Base-by-base conservation (phyloP, 2,888 invertebrate species). In the Congeria kusceri region DNA sequence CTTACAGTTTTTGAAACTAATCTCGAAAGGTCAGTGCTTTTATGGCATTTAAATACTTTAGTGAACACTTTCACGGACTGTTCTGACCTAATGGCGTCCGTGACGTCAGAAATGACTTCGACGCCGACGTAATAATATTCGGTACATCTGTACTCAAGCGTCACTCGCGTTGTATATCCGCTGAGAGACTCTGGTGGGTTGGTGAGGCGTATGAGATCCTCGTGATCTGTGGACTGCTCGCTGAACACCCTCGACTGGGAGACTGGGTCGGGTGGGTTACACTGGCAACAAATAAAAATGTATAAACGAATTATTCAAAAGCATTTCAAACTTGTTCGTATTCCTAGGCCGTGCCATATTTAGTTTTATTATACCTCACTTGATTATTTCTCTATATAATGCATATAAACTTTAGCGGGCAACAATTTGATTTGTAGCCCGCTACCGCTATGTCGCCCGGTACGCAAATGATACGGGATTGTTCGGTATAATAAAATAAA, bases 201-300 rank as follows among this genome's bases (percentile, higher is more conserved):
- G 28, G 79, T 3, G 15, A 89, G 84, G 56, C 87, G 82, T 27
- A 89, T 72, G 46, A 80, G 84, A 47, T 89, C 87, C 61, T 78
- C 74, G 20, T 80, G 62, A 15, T 53, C n/a, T 18, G 29, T 29
- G 3, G 61, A 53, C 1, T 68, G 61, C 53, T 75, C 70, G 64
- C 72, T 63, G 28, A 80, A 59, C 23, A 83, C 83, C 18, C 83
- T 46, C 2, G 86, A 77, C 59, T 80, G 64, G 25, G 82, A 76
- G 15, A 71, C 64, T 9, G 85, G 77, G 39, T 75, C 69, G 1
- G 39, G 39, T 1, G 11, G 39, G 39, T 9, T 39, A 15, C 39
- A 39, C 39, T 39, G 15, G n/a, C 39, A 9, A 39, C 3, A 39
- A 13, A 39, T 39, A 39, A 39, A 7, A 4, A 32, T 32, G 39